Percentiles rank a stretch among this genome's conserved stretches.
Evolutionary conservation across 2,888 invertebrate species (phyloP).

Genomic region (Microplitis deprimator): DNA sequence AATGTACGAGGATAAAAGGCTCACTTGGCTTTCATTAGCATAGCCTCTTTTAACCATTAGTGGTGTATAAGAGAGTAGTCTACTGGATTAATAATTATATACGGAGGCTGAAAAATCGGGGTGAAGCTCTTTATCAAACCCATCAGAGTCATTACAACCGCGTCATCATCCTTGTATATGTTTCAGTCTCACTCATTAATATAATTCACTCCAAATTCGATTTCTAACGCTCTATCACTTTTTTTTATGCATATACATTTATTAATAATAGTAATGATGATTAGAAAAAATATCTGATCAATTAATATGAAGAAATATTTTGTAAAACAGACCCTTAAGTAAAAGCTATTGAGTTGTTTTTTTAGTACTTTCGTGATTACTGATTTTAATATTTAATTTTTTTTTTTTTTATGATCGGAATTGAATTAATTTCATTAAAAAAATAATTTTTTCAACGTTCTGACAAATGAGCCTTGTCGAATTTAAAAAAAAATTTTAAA

Average conservation of each 20-base stretch:
- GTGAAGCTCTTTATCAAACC: slow-evolving; percentile 46
- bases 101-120: slow-evolving; percentile 44
- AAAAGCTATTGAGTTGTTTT: no score
- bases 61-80: slow-evolving; percentile 40
- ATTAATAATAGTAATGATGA: not conserved
- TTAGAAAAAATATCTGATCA: not conserved
- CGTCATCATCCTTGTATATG: not conserved
- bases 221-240: not conserved
- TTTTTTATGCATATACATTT: not conserved
- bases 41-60: slow-evolving; percentile 57
- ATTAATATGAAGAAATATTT: not conserved
- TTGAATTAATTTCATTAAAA: no score
- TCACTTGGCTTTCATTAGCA: slow-evolving; percentile 54
- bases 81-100: slow-evolving; percentile 48
- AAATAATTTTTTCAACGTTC: no score
- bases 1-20: slow-evolving; percentile 17
- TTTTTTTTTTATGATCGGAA: no score
- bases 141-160: slow-evolving; percentile 8
- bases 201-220: slow-evolving; percentile 1
- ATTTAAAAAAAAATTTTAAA: no score
- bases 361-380: no score
- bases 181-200: not conserved
- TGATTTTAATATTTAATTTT: no score
- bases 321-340: not conserved
- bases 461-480: no score